phyloP scores from a whole-genome alignment of 2,888 invertebrate genomes.

The Gortyna flavago region DNA sequence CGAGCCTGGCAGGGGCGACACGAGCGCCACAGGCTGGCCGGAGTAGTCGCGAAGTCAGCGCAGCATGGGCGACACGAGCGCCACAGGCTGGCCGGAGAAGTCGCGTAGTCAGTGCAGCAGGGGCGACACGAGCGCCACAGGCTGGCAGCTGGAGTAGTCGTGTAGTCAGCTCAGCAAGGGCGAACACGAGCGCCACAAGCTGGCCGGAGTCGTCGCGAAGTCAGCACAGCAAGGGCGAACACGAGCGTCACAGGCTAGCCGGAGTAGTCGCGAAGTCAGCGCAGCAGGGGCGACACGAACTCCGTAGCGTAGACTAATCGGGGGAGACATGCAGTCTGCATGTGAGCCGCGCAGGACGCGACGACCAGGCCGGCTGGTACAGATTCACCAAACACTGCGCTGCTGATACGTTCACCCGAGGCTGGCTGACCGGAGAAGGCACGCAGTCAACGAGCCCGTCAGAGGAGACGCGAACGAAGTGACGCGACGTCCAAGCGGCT shows the following conservation, averaged over 20 bases:
- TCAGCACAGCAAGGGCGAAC: no score
- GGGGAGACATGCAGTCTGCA: no score
- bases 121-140: background rate
- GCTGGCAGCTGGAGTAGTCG: no score
- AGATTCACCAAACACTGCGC: background rate
- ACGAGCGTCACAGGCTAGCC: background rate
- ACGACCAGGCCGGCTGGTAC: background rate
- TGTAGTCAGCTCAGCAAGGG: background rate
- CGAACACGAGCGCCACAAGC: no score
- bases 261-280: background rate
- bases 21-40: background rate
- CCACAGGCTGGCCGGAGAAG: background rate
- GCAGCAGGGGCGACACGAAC: background rate
- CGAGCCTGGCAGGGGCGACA: background rate
- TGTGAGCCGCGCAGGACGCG: background rate
- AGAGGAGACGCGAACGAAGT: no score
- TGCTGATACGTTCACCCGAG: background rate
- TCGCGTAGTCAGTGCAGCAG: background rate
- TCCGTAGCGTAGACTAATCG: no score
- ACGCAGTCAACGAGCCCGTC: slow-evolving; percentile 6
- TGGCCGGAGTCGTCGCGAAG: no score
- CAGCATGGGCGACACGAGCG: background rate
- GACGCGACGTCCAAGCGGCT: background rate
- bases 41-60: background rate
- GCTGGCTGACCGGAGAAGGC: background rate